These are phyloP conservation scores for Pseudorectes ferrugineus DNA, from an alignment of 2,113 vertebrate species.

Conservation along the genomic window DNA sequence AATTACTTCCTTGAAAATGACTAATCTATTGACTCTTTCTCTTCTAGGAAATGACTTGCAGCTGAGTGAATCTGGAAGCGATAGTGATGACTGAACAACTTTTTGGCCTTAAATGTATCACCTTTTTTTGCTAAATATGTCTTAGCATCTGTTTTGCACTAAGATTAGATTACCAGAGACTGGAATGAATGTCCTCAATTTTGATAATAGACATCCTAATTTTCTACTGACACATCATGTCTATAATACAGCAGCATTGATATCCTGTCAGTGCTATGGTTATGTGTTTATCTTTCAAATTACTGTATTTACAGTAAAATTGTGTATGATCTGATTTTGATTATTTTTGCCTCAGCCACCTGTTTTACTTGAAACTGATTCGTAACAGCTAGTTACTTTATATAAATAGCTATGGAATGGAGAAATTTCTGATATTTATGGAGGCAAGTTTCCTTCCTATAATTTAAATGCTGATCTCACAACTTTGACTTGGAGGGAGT, in stretches of 20 bases:
- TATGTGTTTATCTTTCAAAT: conserved; percentile 53
- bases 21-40: conserved; percentile 20
- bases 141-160: conserved; percentile 69
- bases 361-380: conserved; percentile 66
- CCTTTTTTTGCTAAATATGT: conserved; percentile 53
- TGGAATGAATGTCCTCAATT: conserved; percentile 54
- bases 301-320: conserved; percentile 67
- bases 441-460: conserved; percentile 58
- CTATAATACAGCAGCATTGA: conserved; percentile 40
- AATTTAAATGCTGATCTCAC: conserved; percentile 42
- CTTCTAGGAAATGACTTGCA: conserved; percentile 93
- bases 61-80: conserved; percentile 95
- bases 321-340: conserved; percentile 53
- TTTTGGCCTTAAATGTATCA: conserved; percentile 52
- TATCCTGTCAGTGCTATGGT: conserved; percentile 38
- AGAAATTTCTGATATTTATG: conserved; percentile 56
- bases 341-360: conserved; percentile 59
- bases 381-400: conserved; percentile 54
- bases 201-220: conserved; percentile 66
- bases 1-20: conserved; percentile 11
- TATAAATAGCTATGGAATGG: conserved; percentile 34
- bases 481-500: conserved; percentile 16
- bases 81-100: conserved; percentile 86
- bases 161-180: conserved; percentile 57
- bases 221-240: conserved; percentile 57